Percentiles rank a stretch among this genome's conserved stretches.
Evolutionary conservation across 1,140 invertebrate species (phyloP).

Genomic region (Microplitis demolitor): DNA sequence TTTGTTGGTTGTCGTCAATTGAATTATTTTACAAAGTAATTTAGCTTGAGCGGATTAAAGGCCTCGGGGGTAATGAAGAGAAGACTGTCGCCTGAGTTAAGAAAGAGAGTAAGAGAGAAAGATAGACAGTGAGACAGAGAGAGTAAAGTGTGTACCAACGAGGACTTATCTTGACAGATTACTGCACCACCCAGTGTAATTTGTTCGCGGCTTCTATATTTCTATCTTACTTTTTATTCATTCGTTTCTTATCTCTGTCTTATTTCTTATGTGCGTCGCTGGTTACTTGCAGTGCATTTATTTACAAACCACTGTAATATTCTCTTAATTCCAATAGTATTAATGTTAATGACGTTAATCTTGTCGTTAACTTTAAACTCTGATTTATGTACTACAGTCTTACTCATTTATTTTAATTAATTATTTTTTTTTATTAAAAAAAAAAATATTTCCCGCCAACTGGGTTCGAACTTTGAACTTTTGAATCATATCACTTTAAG

Average conservation of each 20-base stretch:
- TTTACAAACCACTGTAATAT: slow-evolving; percentile 15
- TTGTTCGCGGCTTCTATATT: not conserved
- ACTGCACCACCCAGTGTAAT: slow-evolving; percentile 1
- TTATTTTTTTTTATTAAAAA: too few relatives aligned
- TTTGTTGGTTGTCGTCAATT: not conserved
- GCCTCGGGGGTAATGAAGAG: not conserved
- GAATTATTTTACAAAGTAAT: not conserved
- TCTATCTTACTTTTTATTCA: not conserved
- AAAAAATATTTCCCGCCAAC: too few relatives aligned
- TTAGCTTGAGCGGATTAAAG: not conserved
- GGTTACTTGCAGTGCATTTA: not conserved
- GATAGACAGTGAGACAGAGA: not conserved
- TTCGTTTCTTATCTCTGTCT: not conserved
- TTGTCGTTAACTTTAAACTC: not conserved
- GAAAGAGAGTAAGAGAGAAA: not conserved
- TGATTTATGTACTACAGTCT: too few relatives aligned
- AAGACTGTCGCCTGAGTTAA: not conserved
- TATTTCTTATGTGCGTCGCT: not conserved
- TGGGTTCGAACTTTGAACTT: too few relatives aligned
- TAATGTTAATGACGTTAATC: slow-evolving; percentile 17
- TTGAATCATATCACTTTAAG: too few relatives aligned
- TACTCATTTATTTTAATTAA: too few relatives aligned
- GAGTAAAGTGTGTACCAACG: not conserved
- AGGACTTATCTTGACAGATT: slow-evolving; percentile 3
- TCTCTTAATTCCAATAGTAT: not conserved